Conservation (phyloP, 2,888 invertebrate species). For the Aspidiotus destructor region DNA sequence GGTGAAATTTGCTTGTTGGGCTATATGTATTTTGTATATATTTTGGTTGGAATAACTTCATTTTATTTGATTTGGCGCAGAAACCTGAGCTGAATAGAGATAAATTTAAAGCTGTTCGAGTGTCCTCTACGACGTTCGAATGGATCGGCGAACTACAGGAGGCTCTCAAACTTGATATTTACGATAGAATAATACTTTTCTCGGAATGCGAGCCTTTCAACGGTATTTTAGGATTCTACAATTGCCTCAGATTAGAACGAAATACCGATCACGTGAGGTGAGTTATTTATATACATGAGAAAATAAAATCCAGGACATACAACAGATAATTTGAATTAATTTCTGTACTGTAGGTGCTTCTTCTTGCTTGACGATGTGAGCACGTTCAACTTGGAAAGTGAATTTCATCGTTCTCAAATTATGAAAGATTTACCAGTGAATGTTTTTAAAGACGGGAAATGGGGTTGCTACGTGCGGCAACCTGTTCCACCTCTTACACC, state of each 20-base stretch:
- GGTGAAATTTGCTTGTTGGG: too few species aligned
- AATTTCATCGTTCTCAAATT: conserved; percentile 57
- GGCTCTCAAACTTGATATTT: conserved; percentile 4
- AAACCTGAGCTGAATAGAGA: background rate
- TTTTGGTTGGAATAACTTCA: too few species aligned
- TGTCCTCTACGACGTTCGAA: conserved; percentile 5
- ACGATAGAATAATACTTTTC: conserved; percentile 14
- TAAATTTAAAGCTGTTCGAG: conserved; percentile 17
- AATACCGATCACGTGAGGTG: conserved; percentile 21
- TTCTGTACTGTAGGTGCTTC: conserved; percentile 13
- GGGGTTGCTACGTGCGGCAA: conserved; percentile 46
- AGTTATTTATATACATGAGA: background rate
- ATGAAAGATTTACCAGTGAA: conserved; percentile 69
- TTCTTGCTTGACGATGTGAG: background rate
- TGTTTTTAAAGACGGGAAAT: conserved; percentile 56
- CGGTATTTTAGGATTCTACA: conserved; percentile 27
- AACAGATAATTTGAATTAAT: background rate
- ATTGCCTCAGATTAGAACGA: conserved; percentile 23
- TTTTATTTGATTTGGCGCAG: background rate
- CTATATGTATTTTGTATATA: too few species aligned
- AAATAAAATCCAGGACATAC: background rate
- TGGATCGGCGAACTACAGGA: conserved; percentile 23
- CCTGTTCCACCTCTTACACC: conserved; percentile 14
- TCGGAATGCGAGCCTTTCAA: conserved; percentile 18
- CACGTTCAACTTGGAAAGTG: conserved; percentile 43